Base-by-base conservation (phyloP, 2,113 vertebrate species). In the Colossoma macropomum region DNA sequence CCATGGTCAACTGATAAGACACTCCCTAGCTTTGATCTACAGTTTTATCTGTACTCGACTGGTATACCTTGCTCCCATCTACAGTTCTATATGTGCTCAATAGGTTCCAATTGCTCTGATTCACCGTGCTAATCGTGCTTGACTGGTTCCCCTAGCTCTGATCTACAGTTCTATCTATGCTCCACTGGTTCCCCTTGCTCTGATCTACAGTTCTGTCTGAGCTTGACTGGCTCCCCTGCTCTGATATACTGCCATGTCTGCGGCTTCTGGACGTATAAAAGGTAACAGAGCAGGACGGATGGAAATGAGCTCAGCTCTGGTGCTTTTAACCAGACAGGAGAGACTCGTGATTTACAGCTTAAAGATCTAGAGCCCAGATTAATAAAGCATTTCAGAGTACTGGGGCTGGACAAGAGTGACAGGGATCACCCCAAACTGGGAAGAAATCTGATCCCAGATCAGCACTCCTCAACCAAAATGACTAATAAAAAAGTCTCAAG, bases 211-310 rank as follows among this genome's bases (percentile, higher is more conserved):
- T 41, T 52, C 72, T 60, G 15, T 82, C 32, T 48, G 45, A 65
- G 80, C 60, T 1, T 12, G 15, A 45, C 80, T 28, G 54, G 63
- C 66, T 71, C 50, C 38, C 34, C 41, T 45, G 34, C 65, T 75
- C 74, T 83, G 81, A 83, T 83, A 63, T 83, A 83, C 60, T 32
- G 75, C 74, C 60, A 54, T 76, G 74, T 83, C 81, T 60, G 65
- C 19, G 13, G 32, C 59, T 62, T 71, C 63, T 77, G 54, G 76
- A 62, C 73, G 66, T 86, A 75, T 83, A 86, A 86, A 86, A 86
- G 81, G 76, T 25, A 80, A 80, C 63, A 80, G 81, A 80, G 85
- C 85, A 86, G 81, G 71, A 80, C 85, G 80, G 77, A 86, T 86
- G 85, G 83, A 86, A 83, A 83, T 81, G 72, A 86, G 65, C 79